Percentiles rank a stretch among this genome's conserved stretches.
Evolutionary conservation across 1,140 invertebrate genomes (phyloP).

Genomic region (Meloidogyne floridensis): DNA sequence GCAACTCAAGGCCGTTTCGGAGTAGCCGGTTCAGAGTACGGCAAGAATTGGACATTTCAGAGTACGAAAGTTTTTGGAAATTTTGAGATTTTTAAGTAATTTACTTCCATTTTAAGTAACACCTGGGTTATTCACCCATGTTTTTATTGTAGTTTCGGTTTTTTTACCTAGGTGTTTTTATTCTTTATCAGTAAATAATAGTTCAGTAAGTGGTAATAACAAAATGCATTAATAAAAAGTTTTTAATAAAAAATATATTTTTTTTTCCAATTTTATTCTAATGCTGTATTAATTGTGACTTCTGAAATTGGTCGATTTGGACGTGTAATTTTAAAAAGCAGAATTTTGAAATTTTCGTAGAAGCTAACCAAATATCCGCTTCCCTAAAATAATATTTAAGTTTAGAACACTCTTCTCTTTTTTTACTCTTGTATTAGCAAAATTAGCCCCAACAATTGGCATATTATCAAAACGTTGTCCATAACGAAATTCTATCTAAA

Average conservation of each 20-base stretch:
- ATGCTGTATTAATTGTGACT: neutral
- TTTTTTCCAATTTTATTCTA: neutral
- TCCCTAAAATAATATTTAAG: constrained; percentile 22
- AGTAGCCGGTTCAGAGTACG: too few relatives aligned
- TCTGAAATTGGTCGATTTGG: constrained; percentile 7
- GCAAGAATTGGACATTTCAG: too few relatives aligned
- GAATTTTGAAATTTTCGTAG: constrained; percentile 44
- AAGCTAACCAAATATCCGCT: constrained; percentile 47
- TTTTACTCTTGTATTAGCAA: constrained; percentile 44
- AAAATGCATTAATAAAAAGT: too few relatives aligned
- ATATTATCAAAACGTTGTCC: constrained; percentile 41
- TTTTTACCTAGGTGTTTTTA: too few relatives aligned
- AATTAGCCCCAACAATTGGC: constrained; percentile 51
- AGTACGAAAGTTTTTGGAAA: too few relatives aligned
- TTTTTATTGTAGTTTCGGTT: too few relatives aligned
- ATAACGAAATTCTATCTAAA: constrained; percentile 56
- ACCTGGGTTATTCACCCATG: too few relatives aligned
- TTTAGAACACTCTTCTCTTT: neutral
- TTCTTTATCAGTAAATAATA: too few relatives aligned
- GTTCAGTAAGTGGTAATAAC: too few relatives aligned
- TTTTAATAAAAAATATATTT: neutral
- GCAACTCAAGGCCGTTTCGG: too few relatives aligned
- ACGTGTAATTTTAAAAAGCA: constrained; percentile 29
- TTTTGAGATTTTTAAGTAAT: too few relatives aligned
- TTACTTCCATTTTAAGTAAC: too few relatives aligned